Evolutionary conservation across 2,888 invertebrate species (phyloP), one percentile per base, ranked within the genome.

Genomic region (Pterobdella sp.): DNA sequence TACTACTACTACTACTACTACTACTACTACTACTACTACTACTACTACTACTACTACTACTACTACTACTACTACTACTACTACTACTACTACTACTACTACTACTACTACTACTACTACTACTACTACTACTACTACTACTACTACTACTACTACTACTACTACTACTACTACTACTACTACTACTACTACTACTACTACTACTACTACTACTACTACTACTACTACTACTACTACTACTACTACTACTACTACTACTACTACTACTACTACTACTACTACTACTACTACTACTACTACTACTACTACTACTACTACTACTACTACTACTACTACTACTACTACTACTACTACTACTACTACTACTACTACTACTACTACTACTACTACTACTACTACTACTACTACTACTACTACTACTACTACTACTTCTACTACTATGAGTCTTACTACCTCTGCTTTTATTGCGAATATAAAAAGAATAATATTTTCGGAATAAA

Each of bases 371-470:
- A 42, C 42, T 42, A 42, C 42, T 72, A 77, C 70, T 69, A 69
- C 70, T 69, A 69, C 70, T 76, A 67, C 73, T 68, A 74, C 70
- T 68, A 70, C 69, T 69, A 74, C 69, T 74, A 74, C 72, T 74
- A 73, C 72, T 74, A 71, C 75, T 69, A 71, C 75, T 73, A 74
- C 74, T 74, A 74, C 70, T 74, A 75, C 72, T 74, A 75, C 75
- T 75, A 75, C 75, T 75, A 75, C 75, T 75, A 75, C 75, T 75
- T 74, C 75, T 75, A 71, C 75, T 75, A 75, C 75, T 42, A 42
- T 18, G 42, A 42, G 10, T 42, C 7, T 18, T 42, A 42, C 42
- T 42, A 42, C 42, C 18, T 14, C 42, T 14, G 18, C 42, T 42
- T 14, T 18, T 42, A 42, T 7, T 42, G n/a, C n/a, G n/a, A n/a